Conservation (phyloP, 2,113 vertebrate species). For the Cichladusa arquata region DNA sequence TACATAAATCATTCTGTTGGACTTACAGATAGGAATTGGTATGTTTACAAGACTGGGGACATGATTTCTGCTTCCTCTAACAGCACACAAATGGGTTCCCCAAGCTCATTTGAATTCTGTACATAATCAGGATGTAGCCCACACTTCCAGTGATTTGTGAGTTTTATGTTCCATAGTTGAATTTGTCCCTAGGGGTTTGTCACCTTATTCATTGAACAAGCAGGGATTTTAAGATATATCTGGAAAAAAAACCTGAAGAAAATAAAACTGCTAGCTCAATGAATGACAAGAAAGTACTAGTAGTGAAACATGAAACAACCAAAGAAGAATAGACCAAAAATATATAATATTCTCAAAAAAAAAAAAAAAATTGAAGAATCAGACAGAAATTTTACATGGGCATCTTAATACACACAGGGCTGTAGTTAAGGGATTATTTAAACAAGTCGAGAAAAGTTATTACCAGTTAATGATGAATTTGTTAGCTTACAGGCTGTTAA, state of each 20-base stretch:
- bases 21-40: background rate
- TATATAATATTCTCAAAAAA: background rate
- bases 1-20: background rate
- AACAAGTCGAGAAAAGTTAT: slow-evolving; percentile 70
- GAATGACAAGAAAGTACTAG: background rate
- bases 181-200: slow-evolving; percentile 59
- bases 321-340: background rate
- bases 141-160: slow-evolving; percentile 26
- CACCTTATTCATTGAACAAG: slow-evolving; percentile 55
- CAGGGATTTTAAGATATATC: slow-evolving; percentile 35
- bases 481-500: slow-evolving; percentile 81
- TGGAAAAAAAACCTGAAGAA: background rate
- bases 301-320: background rate
- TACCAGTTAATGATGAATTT: slow-evolving; percentile 79
- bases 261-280: background rate
- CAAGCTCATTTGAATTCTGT: slow-evolving; percentile 22
- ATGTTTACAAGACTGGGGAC: background rate
- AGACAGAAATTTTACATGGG: slow-evolving; percentile 3
- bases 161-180: slow-evolving; percentile 38
- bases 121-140: slow-evolving; percentile 15
- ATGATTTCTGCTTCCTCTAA: background rate
- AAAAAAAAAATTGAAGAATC: background rate
- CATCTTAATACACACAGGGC: slow-evolving; percentile 22
- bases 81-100: background rate
- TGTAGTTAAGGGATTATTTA: slow-evolving; percentile 69